A percentile compares a stretch with the other conserved stretches of the same genome.
Evolutionary conservation across 2,113 vertebrate species (phyloP).

Genomic region (Etheostoma spectabile): DNA sequence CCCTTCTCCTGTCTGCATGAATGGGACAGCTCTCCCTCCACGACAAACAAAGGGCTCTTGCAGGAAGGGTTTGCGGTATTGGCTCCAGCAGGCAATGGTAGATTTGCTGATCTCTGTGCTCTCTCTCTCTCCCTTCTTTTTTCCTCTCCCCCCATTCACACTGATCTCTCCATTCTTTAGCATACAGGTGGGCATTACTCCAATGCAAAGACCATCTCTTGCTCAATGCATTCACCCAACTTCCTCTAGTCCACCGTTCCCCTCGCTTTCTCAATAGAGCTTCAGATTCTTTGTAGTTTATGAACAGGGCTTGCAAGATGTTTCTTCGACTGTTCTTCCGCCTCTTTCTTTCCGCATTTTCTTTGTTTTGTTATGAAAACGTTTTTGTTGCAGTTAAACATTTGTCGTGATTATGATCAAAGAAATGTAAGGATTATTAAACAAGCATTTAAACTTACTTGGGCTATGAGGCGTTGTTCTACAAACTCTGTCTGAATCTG

Average conservation of each 20-base stretch:
- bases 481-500: not conserved
- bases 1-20: conserved; percentile 49
- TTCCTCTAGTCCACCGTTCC: conserved; percentile 43
- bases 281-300: conserved; percentile 20
- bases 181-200: conserved; percentile 90
- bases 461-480: not conserved
- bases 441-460: not conserved
- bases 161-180: conserved; percentile 78
- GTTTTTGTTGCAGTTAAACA: not conserved
- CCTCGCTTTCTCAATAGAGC: conserved; percentile 23
- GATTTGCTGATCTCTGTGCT: conserved; percentile 54
- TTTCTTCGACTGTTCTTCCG: not conserved
- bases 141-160: not conserved
- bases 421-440: not conserved
- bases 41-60: conserved; percentile 76
- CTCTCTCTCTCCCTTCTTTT: not conserved
- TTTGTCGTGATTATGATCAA: not conserved
- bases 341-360: not conserved
- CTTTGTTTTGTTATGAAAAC: not conserved
- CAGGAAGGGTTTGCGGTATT: conserved; percentile 62
- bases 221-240: conserved; percentile 36
- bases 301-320: not conserved
- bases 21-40: conserved; percentile 77
- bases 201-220: conserved; percentile 54
- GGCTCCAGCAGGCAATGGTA: conserved; percentile 82